A percentile compares a stretch with the other conserved stretches of the same genome.
phyloP scores from a whole-genome alignment of 30 jellyfish, hydroid and myxozoan species.

The Phacellophora camtschatica region DNA sequence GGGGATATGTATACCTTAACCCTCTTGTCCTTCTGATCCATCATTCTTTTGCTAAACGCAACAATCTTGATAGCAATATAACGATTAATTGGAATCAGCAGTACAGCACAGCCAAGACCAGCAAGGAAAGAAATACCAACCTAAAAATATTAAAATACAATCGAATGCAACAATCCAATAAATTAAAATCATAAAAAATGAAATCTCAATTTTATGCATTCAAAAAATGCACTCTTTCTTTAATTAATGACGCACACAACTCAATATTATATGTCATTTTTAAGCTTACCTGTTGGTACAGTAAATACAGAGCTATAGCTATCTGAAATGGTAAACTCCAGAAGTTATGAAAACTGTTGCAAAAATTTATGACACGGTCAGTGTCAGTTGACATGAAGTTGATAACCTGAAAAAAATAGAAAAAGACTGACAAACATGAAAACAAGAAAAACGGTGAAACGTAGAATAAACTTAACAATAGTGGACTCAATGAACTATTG shows the following conservation, averaged over 20 bases:
- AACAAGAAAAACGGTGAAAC: too few species aligned
- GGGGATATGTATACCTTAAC: conserved; percentile 69
- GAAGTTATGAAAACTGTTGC: conserved; percentile 89
- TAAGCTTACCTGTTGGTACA: conserved; percentile 80
- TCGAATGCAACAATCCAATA: too few species aligned
- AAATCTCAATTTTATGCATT: too few species aligned
- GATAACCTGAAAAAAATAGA: conserved; percentile 73
- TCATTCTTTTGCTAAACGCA: conserved; percentile 63
- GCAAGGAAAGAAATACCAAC: conserved; percentile 89
- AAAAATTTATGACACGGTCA: conserved; percentile 69
- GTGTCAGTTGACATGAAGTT: conserved; percentile 97
- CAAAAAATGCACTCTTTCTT: too few species aligned
- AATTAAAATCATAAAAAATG: too few species aligned
- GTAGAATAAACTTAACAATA: too few species aligned
- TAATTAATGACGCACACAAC: background rate
- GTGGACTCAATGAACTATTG: too few species aligned
- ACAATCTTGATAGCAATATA: conserved; percentile 77
- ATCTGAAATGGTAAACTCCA: conserved; percentile 98
- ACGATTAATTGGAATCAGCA: conserved; percentile 83
- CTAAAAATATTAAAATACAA: too few species aligned
- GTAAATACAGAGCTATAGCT: conserved; percentile 79
- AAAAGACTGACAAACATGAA: too few species aligned
- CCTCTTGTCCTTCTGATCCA: conserved; percentile 88
- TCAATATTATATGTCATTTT: background rate
- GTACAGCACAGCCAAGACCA: conserved; percentile 79